Conservation (phyloP, 2,888 invertebrate genomes). For the Callinectes sapidus region DNA sequence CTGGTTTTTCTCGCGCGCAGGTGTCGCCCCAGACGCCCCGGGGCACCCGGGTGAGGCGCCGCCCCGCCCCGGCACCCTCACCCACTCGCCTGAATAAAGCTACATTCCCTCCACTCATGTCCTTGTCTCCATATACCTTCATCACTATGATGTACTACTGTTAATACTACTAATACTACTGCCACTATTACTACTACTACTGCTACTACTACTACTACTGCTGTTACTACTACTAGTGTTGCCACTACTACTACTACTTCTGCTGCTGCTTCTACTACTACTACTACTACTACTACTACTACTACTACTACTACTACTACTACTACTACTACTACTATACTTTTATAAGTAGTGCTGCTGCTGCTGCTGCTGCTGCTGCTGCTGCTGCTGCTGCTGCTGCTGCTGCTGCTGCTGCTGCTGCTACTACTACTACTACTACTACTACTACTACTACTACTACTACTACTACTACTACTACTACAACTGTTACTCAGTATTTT, state of each 20-base stretch:
- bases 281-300: neutral
- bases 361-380: too few relatives aligned
- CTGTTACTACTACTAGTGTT: neutral
- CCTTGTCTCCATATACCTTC: neutral
- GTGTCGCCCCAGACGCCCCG: conserved; percentile 29
- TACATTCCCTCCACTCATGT: neutral
- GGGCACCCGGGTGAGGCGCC: neutral
- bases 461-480: too few relatives aligned
- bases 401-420: too few relatives aligned
- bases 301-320: neutral
- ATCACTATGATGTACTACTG: neutral
- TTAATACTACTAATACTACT: too few relatives aligned
- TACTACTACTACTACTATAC: neutral
- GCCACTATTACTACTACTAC: too few relatives aligned
- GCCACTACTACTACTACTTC: neutral
- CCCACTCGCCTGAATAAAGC: conserved; percentile 9
- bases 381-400: too few relatives aligned
- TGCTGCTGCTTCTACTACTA: neutral
- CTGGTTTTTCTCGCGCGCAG: neutral
- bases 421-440: too few relatives aligned
- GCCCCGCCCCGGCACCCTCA: conserved; percentile 21
- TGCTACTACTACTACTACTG: too few relatives aligned
- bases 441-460: too few relatives aligned
- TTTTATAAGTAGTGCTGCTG: too few relatives aligned
- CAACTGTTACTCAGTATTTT: too few relatives aligned